These are phyloP conservation scores for Chelonus insularis DNA, from an alignment of 1,140 invertebrate species.

Conservation along the genomic window DNA sequence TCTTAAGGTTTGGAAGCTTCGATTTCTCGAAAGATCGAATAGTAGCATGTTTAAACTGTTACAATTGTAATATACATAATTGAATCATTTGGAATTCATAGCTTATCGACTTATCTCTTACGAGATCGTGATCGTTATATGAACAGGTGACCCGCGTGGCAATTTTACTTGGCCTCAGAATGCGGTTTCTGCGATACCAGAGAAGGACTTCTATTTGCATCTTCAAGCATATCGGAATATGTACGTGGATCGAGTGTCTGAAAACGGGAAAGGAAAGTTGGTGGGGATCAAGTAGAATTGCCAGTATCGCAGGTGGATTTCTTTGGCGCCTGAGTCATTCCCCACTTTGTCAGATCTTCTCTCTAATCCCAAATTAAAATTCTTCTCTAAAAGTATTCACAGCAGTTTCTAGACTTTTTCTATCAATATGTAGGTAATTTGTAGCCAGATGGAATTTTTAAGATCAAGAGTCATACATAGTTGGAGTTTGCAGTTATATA, in stretches of 20 bases:
- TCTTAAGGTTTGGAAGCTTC: too few species aligned
- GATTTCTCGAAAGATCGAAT: too few species aligned
- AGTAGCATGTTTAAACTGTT: too few species aligned
- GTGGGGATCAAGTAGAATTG: conserved; percentile 3
- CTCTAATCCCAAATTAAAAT: too few species aligned
- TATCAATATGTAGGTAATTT: too few species aligned
- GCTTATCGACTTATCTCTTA: neutral
- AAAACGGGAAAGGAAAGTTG: neutral
- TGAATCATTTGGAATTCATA: neutral
- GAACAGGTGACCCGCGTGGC: conserved; percentile 10
- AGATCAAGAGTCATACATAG: too few species aligned
- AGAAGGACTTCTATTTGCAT: conserved; percentile 22
- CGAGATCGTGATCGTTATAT: conserved; percentile 1
- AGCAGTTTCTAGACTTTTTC: too few species aligned
- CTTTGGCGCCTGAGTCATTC: neutral
- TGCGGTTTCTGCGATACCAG: conserved; percentile 17
- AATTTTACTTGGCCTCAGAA: conserved; percentile 12
- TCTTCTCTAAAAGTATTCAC: too few species aligned
- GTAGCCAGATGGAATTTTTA: too few species aligned
- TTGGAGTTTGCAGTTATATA: too few species aligned
- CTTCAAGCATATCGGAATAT: conserved; percentile 1
- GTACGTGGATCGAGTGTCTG: conserved; percentile 16
- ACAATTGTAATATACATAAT: too few species aligned
- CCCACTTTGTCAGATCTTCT: too few species aligned
- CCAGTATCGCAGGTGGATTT: neutral